Evolutionary conservation across 1,140 invertebrate genomes (phyloP), one percentile per base, ranked within the genome.

Genomic region (Drosophila grimshawi): DNA sequence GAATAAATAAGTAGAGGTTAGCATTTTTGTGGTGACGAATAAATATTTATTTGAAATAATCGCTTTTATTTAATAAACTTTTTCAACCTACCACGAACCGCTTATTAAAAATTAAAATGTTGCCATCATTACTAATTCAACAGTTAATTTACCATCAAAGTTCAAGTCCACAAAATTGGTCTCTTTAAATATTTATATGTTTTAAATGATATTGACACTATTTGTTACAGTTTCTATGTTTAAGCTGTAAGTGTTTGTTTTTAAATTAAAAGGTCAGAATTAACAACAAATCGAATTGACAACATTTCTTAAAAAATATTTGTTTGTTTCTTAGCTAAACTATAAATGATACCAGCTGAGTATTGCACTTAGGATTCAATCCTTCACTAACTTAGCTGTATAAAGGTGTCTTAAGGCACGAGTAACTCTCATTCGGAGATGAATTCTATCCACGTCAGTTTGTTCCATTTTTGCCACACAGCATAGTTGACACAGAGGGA

Each of bases 361-460:
- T 19, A 19, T 19, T 19, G 19, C 19, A 19, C 19, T 35, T 43
- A 46, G 2, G 29, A 33, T 11, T 35, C 41, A 35, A 41, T 60
- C 41, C 30, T 48, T 30, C 43, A 61, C 30, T 45, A 49, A 32
- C 45, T 49, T 49, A n/a, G 59, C 27, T 19, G 39, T 37, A 62
- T 56, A 56, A 10, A 65, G 45, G 51, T 29, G 8, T 64, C 39
- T 8, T 10, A 27, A 29, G n/a, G 51, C 29, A 3, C 11, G 30
- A 60, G 32, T 46, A 19, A 27, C 43, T 48, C 27, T 7, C 33
- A 6, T 19, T 32, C 41, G 19, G 43, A 48, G 43, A 48, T 48
- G 45, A 60, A 60, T 60, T 60, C 43, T 43, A 48, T 43, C 57
- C 57, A 60, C 43, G 39, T 56, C 52, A 65, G 0, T 32, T 45